Conservation (phyloP, 2,797 vertebrate genomes). For the Vipera ursinii region DNA sequence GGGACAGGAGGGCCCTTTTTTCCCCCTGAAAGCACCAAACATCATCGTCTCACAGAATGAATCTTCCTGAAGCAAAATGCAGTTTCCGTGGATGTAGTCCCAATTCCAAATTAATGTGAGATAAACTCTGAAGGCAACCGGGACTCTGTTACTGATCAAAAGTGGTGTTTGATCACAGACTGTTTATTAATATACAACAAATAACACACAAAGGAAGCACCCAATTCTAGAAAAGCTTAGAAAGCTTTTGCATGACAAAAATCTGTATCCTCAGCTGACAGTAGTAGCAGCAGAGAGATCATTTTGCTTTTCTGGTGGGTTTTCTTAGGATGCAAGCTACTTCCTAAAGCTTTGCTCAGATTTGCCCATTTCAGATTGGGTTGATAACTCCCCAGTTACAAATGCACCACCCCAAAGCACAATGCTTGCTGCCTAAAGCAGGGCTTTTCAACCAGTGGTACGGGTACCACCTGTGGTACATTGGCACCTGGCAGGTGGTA, state of each 20-base stretch:
- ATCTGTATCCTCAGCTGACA: not conserved
- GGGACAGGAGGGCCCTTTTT: not conserved
- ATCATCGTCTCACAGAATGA: not conserved
- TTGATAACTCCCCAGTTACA: not conserved
- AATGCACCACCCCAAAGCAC: not conserved
- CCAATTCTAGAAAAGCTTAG: not conserved
- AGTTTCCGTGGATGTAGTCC: not conserved
- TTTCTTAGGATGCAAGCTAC: not conserved
- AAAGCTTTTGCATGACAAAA: not conserved
- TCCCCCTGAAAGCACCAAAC: not conserved
- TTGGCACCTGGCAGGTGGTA: too few relatives aligned
- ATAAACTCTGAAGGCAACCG: not conserved
- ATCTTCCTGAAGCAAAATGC: not conserved
- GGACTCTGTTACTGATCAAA: not conserved
- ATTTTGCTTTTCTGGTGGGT: not conserved
- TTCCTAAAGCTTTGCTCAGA: not conserved
- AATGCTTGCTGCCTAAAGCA: not conserved
- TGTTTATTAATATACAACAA: not conserved
- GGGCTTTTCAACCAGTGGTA: too few relatives aligned
- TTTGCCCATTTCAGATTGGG: not conserved
- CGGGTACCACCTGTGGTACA: too few relatives aligned
- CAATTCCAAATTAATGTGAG: not conserved
- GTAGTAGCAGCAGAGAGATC: not conserved
- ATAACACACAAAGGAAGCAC: not conserved
- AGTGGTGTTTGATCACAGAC: not conserved